phyloP scores from a whole-genome alignment of 2,797 vertebrate genomes.

The Diplodus sargus region DNA sequence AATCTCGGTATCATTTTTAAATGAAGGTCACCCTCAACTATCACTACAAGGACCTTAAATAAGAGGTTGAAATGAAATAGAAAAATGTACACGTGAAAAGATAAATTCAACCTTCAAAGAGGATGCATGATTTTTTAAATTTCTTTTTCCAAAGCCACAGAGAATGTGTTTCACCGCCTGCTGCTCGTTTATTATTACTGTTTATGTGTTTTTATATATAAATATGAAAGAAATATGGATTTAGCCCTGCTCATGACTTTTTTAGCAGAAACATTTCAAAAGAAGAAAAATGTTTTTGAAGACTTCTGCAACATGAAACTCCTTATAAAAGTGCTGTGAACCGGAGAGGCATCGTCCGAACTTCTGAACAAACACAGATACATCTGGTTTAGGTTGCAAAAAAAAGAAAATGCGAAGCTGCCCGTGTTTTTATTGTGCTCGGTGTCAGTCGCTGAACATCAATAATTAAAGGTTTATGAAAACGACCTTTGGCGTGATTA shows the following conservation, averaged over 20 bases:
- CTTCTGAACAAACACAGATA: background rate
- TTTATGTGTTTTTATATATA: background rate
- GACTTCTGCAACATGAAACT: background rate
- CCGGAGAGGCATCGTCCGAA: background rate
- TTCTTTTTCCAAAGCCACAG: background rate
- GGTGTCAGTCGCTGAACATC: conserved; percentile 29
- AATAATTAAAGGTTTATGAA: conserved; percentile 53
- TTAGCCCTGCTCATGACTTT: background rate
- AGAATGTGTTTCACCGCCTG: background rate
- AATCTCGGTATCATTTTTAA: no score
- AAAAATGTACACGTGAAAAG: no score
- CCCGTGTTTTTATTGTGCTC: conserved; percentile 33
- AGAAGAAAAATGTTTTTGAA: background rate
- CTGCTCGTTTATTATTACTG: conserved; percentile 11
- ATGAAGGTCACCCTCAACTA: no score
- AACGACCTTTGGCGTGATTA: conserved; percentile 42
- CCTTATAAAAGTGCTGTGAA: background rate
- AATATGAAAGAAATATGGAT: conserved; percentile 5
- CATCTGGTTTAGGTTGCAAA: background rate
- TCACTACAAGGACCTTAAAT: no score
- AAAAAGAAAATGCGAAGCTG: background rate
- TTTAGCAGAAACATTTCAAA: background rate
- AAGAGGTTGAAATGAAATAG: no score
- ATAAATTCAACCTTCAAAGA: background rate
- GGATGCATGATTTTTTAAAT: background rate